These are phyloP conservation scores for Tapirus indicus DNA, from an alignment of 2,797 vertebrate genomes.

Conservation along the genomic window DNA sequence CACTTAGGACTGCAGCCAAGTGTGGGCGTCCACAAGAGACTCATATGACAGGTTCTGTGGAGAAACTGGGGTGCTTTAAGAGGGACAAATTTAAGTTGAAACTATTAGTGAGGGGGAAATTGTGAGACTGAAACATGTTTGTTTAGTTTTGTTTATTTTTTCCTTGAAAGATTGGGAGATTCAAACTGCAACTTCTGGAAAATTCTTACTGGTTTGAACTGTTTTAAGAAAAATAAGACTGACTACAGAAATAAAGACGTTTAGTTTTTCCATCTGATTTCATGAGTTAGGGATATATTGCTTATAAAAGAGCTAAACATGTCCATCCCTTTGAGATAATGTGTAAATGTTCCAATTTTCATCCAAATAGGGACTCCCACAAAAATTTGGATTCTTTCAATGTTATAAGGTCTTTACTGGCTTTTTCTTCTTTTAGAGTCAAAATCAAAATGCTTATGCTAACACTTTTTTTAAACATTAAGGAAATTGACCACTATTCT, in stretches of 20 bases:
- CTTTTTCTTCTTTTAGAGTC: not conserved
- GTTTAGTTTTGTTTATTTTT: constrained; percentile 49
- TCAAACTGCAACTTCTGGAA: constrained; percentile 47
- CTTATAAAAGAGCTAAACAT: not conserved
- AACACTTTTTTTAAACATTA: not conserved
- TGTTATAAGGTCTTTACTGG: not conserved
- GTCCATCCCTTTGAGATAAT: not conserved
- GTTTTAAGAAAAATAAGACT: constrained; percentile 42
- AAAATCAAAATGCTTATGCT: constrained; percentile 58
- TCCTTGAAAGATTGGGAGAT: constrained; percentile 4
- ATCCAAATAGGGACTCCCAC: not conserved
- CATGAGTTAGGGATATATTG: not conserved
- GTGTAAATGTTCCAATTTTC: not conserved
- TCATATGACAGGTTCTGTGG: not conserved
- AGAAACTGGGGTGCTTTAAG: not conserved
- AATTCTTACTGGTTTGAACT: constrained; percentile 33
- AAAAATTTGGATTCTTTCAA: constrained; percentile 22
- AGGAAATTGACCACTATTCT: not conserved
- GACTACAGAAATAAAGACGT: constrained; percentile 28
- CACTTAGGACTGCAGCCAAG: not conserved
- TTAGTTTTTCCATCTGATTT: not conserved
- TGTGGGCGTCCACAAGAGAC: not conserved
- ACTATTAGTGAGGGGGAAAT: not conserved
- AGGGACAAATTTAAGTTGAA: not conserved
- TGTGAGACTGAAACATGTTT: constrained; percentile 26